Evolutionary conservation across 53 echinoderm and acorn worm genomes (phyloP).

Genomic region (Astropecten irregularis): DNA sequence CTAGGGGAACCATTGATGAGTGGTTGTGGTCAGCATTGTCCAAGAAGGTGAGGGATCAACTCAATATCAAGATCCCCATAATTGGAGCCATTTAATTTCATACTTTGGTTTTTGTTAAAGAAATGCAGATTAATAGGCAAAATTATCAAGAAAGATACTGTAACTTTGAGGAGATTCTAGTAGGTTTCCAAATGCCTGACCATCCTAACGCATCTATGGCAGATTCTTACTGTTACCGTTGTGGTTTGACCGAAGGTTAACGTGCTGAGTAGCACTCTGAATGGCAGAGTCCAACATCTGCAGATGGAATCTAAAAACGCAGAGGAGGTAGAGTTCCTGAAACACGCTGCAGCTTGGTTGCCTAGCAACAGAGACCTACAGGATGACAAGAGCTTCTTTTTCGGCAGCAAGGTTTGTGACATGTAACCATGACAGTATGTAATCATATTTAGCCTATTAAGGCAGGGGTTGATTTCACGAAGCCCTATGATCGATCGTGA

Average conservation of each 20-base stretch:
- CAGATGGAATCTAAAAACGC: conserved; percentile 61
- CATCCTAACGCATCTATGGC: too few relatives aligned
- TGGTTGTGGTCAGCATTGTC: conserved; percentile 86
- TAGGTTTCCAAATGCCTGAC: too few relatives aligned
- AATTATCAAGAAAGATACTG: too few relatives aligned
- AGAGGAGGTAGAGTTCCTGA: conserved; percentile 73
- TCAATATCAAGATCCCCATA: too few relatives aligned
- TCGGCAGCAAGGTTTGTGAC: conserved; percentile 53
- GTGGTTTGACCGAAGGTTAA: conserved; percentile 53
- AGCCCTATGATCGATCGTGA: too few relatives aligned
- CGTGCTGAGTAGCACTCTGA: conserved; percentile 73
- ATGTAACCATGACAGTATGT: too few relatives aligned
- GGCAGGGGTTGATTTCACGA: too few relatives aligned
- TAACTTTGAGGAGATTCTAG: neutral
- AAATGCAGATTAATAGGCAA: too few relatives aligned
- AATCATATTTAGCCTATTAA: too few relatives aligned
- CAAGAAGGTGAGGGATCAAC: conserved; percentile 61
- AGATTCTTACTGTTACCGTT: too few relatives aligned
- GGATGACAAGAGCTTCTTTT: conserved; percentile 76
- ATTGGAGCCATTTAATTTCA: neutral
- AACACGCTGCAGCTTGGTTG: conserved; percentile 77
- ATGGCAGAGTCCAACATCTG: conserved; percentile 71
- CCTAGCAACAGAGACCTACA: conserved; percentile 66
- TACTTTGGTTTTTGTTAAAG: too few relatives aligned
- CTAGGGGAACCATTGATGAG: conserved; percentile 87